A percentile compares a stretch with the other conserved stretches of the same genome.
These are phyloP conservation scores for Bombus cullumanus DNA, from an alignment of 1,140 invertebrate species.

Conservation along the genomic window DNA sequence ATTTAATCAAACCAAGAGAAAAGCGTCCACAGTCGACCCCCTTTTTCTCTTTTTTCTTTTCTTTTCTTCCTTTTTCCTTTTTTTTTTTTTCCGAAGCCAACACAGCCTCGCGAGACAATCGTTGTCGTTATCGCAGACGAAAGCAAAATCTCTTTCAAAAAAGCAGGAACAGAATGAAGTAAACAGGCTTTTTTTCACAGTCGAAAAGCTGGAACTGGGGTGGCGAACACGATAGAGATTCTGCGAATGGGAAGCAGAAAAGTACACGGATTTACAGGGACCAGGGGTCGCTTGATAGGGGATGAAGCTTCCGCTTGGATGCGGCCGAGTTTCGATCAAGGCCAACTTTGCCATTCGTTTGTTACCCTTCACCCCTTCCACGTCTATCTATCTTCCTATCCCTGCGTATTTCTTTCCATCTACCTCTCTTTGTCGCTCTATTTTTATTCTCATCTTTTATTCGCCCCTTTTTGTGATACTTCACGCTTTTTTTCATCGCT, in stretches of 20 bases:
- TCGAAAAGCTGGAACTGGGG: background rate
- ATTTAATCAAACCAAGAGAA: constrained; percentile 15
- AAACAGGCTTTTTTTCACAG: constrained; percentile 18
- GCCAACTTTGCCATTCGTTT: constrained; percentile 59
- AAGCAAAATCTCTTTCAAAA: background rate
- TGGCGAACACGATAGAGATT: constrained; percentile 21
- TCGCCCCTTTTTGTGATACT: constrained; percentile 13
- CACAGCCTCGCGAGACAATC: constrained; percentile 21
- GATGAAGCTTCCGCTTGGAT: constrained; percentile 61
- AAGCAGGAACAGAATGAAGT: background rate
- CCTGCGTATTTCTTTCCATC: background rate
- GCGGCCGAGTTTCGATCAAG: constrained; percentile 61
- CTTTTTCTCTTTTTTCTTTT: background rate
- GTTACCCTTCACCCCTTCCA: constrained; percentile 15
- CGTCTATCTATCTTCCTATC: background rate
- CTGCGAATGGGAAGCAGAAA: constrained; percentile 27
- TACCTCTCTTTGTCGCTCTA: constrained; percentile 6
- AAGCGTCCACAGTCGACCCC: background rate
- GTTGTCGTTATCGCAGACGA: constrained; percentile 12
- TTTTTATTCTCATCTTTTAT: constrained; percentile 42
- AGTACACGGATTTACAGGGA: constrained; percentile 53
- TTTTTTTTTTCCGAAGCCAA: background rate
- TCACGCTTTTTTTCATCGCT: constrained; percentile 16
- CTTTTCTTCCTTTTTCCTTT: background rate
- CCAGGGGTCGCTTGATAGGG: constrained; percentile 55